These are phyloP conservation scores for Peromyscus melanophrys DNA, from an alignment of 2,797 vertebrate genomes.

Conservation along the genomic window DNA sequence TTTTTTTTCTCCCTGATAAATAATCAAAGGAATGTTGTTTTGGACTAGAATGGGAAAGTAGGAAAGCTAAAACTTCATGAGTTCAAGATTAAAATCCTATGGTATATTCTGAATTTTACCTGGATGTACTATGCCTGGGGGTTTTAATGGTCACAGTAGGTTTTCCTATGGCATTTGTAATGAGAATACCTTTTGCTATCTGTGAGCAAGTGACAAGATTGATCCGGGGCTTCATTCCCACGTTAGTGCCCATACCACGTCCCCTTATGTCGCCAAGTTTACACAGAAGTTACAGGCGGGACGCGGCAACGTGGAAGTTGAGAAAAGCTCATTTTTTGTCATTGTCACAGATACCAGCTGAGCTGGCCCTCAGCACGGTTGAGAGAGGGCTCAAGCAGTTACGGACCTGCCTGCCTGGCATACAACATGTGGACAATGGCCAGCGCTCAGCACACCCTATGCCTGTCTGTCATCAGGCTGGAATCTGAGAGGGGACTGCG, in stretches of 20 bases:
- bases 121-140: slow-evolving; percentile 57
- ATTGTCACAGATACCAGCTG: not conserved
- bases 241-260: not conserved
- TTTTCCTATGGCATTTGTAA: slow-evolving; percentile 54
- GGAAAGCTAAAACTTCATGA: slow-evolving; percentile 46
- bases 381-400: not conserved
- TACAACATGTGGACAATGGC: not conserved
- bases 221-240: not conserved
- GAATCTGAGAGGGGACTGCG: not conserved
- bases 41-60: slow-evolving; percentile 17
- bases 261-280: not conserved
- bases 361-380: not conserved
- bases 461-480: not conserved
- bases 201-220: slow-evolving; percentile 30
- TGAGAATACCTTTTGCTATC: slow-evolving; percentile 58
- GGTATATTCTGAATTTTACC: slow-evolving; percentile 61
- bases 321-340: not conserved
- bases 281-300: not conserved
- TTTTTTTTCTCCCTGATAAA: not conserved
- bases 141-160: slow-evolving; percentile 68
- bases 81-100: slow-evolving; percentile 53
- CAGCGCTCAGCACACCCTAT: not conserved
- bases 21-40: slow-evolving; percentile 59
- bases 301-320: not conserved
- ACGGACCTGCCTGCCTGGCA: accelerated